phyloP scores from a whole-genome alignment of 2,113 vertebrate genomes.

The Hemibagrus wyckioides region DNA sequence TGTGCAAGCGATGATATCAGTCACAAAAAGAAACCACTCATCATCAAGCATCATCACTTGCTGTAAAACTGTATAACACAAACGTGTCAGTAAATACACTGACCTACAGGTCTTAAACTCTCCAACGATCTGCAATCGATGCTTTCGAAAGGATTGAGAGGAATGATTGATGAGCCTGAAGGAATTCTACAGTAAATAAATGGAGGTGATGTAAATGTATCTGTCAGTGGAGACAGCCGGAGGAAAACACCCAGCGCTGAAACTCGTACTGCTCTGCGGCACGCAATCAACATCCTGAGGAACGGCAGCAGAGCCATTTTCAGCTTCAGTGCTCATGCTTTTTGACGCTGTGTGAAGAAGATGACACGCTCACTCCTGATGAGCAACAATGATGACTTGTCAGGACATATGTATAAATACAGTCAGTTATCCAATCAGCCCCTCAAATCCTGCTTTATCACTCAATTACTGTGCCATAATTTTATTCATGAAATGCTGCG shows the following conservation, averaged over 20 bases:
- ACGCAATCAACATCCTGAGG: conserved; percentile 41
- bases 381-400: conserved; percentile 41
- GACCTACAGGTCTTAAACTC: neutral
- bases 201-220: conserved; percentile 39
- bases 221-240: conserved; percentile 38
- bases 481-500: conserved; percentile 27
- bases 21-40: no score
- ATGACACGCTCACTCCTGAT: neutral
- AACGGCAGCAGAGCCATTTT: conserved; percentile 36
- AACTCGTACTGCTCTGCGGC: conserved; percentile 27
- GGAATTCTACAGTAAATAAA: conserved; percentile 48
- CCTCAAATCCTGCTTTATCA: conserved; percentile 25
- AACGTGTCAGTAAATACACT: neutral
- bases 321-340: conserved; percentile 49
- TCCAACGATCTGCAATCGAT: neutral
- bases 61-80: neutral
- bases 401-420: conserved; percentile 45
- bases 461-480: conserved; percentile 37
- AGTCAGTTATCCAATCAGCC: conserved; percentile 40
- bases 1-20: neutral
- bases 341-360: conserved; percentile 9
- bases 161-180: conserved; percentile 46
- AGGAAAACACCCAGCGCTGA: conserved; percentile 27
- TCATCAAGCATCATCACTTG: neutral
- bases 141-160: neutral